phyloP scores from a whole-genome alignment of 2,113 vertebrate genomes.

The Pelecanoides urinatrix region DNA sequence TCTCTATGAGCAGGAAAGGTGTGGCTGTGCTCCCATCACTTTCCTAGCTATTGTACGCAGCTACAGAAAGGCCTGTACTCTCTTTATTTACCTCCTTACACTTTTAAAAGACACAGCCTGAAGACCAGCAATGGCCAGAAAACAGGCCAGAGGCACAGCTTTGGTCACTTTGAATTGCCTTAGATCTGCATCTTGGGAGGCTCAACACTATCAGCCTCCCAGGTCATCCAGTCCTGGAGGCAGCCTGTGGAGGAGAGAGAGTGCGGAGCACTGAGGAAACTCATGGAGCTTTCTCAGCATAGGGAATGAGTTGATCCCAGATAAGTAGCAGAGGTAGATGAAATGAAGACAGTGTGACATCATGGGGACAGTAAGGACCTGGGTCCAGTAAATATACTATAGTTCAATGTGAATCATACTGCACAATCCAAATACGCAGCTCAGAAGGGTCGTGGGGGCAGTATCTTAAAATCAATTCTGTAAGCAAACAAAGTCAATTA shows the following conservation, averaged over 20 bases:
- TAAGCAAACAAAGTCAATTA: fast-evolving
- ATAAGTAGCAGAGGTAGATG: not conserved
- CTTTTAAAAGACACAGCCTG: not conserved
- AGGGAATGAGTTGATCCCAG: not conserved
- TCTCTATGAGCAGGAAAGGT: not conserved
- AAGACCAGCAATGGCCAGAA: not conserved
- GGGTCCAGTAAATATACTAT: not conserved
- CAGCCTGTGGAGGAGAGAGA: not conserved
- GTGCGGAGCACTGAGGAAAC: not conserved
- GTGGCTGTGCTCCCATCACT: not conserved
- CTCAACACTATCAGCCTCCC: not conserved
- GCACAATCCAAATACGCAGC: not conserved
- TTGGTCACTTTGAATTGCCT: not conserved
- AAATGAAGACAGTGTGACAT: not conserved
- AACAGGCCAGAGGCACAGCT: not conserved
- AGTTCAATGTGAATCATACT: not conserved
- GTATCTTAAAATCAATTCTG: not conserved
- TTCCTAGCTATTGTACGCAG: not conserved
- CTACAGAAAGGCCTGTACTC: not conserved
- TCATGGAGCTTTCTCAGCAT: not conserved
- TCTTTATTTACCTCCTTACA: not conserved
- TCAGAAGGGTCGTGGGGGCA: not conserved
- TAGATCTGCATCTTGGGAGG: not conserved
- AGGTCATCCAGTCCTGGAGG: not conserved
- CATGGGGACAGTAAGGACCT: not conserved